Conservation (phyloP, 2,113 vertebrate genomes). For the Cheilinus undulatus region DNA sequence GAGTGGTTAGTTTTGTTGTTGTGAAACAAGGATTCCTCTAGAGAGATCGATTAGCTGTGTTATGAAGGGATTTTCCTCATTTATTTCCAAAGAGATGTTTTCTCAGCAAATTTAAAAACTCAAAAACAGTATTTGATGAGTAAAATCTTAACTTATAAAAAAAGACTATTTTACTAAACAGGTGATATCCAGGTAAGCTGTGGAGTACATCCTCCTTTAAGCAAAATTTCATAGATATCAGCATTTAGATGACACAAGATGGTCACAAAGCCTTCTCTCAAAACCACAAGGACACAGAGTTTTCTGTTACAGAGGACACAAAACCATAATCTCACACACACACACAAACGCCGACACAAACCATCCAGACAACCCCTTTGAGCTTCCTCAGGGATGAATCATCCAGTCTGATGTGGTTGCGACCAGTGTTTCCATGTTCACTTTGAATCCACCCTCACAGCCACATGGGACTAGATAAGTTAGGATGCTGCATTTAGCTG, state of each 20-base stretch:
- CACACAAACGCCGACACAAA: constrained; percentile 21
- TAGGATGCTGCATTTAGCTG: constrained; percentile 27
- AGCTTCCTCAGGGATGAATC: constrained; percentile 47
- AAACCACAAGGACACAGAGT: constrained; percentile 18
- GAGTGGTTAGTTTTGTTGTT: constrained; percentile 8
- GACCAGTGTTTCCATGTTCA: constrained; percentile 58
- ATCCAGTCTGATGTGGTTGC: constrained; percentile 67
- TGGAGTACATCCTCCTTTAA: constrained; percentile 1
- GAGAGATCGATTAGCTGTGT: background rate
- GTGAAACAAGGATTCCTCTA: constrained; percentile 33
- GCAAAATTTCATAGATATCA: constrained; percentile 12
- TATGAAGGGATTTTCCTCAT: background rate
- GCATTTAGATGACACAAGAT: constrained; percentile 8
- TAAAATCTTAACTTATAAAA: too few species aligned
- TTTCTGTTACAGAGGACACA: constrained; percentile 13
- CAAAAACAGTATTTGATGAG: too few species aligned
- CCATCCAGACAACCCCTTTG: constrained; percentile 41
- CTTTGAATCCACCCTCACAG: constrained; percentile 36
- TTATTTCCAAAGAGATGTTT: background rate
- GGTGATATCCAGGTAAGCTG: background rate
- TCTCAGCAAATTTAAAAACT: background rate
- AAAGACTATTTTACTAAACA: background rate
- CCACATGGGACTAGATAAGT: constrained; percentile 49
- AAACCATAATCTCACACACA: constrained; percentile 25
- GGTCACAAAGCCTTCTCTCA: constrained; percentile 4